phyloP scores from a whole-genome alignment of 2,113 vertebrate species.

The Microcebus tavaratra region DNA sequence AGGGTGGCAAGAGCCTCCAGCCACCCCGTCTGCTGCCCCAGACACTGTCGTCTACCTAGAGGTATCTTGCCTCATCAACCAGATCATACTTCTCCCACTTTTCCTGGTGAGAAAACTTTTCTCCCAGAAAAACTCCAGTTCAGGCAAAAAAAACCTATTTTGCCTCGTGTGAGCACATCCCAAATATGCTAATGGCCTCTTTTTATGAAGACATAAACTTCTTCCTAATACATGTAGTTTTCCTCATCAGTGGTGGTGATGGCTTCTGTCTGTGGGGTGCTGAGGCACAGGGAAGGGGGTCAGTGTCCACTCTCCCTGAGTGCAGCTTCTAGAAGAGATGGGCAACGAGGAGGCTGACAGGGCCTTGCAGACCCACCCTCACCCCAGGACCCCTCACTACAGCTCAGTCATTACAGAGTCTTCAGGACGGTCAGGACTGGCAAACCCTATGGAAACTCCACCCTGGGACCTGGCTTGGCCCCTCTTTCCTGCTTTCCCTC shows the following conservation, averaged over 20 bases:
- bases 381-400: neutral
- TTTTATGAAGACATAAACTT: no score
- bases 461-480: no score
- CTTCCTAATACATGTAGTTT: neutral
- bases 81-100: accelerated
- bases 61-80: neutral
- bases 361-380: neutral
- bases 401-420: neutral
- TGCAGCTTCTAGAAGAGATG: neutral
- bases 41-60: neutral
- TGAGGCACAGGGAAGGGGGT: neutral
- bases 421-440: neutral
- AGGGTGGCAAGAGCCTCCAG: accelerated
- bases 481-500: no score
- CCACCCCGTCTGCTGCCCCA: accelerated
- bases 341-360: neutral
- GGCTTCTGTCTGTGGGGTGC: neutral
- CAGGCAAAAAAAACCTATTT: neutral
- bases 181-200: neutral
- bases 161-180: neutral
- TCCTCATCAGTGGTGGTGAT: neutral
- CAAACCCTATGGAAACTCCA: neutral
- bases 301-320: neutral
- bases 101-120: neutral
- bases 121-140: neutral